A percentile compares a stretch with the other conserved stretches of the same genome.
These are phyloP conservation scores for Rhea pennata DNA, from an alignment of 2,113 vertebrate species.

Conservation along the genomic window DNA sequence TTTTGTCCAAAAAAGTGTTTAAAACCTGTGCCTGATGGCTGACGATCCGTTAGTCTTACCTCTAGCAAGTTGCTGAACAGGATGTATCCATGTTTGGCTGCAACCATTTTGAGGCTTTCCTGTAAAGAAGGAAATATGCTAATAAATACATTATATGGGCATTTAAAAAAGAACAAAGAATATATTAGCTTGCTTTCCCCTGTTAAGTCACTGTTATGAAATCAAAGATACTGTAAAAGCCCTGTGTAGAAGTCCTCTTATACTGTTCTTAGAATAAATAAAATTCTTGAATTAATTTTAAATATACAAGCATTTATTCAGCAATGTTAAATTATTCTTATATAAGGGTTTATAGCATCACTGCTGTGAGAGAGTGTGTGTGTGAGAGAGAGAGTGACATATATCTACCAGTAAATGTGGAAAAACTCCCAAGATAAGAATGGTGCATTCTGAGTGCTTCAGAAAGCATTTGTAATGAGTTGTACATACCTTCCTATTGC, in stretches of 20 bases:
- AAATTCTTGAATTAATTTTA: background rate
- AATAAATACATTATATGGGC: background rate
- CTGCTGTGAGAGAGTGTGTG: too few relatives aligned
- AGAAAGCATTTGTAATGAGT: background rate
- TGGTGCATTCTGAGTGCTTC: background rate
- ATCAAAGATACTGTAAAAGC: background rate
- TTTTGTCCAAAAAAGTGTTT: background rate
- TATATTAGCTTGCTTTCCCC: background rate
- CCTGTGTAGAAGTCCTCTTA: background rate
- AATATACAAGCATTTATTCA: background rate
- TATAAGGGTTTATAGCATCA: background rate
- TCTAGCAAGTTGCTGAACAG: slow-evolving; percentile 86
- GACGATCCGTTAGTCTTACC: slow-evolving; percentile 72
- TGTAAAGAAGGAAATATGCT: slow-evolving; percentile 44
- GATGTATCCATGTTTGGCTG: slow-evolving; percentile 79
- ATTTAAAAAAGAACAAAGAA: background rate
- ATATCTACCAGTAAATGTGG: background rate
- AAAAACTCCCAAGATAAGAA: background rate
- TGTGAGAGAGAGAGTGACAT: background rate
- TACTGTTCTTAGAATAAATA: background rate
- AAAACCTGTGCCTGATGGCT: background rate
- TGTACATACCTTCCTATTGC: slow-evolving; percentile 51
- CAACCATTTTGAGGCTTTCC: slow-evolving; percentile 83
- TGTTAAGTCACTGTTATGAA: background rate
- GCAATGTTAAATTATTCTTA: background rate